phyloP scores from a whole-genome alignment of 2,797 vertebrate genomes.

The Emys orbicularis region DNA sequence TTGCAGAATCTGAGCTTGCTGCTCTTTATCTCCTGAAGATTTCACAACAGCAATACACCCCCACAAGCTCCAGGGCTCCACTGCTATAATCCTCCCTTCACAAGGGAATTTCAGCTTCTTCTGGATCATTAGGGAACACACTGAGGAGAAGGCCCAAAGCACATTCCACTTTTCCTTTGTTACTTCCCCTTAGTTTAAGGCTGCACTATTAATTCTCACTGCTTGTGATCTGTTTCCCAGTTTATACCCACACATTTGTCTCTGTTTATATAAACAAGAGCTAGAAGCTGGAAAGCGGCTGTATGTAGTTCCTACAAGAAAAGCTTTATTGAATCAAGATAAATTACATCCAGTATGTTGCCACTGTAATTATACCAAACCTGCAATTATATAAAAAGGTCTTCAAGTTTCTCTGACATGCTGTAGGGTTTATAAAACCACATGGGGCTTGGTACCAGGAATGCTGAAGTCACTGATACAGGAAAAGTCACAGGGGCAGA shows the following conservation, averaged over 20 bases:
- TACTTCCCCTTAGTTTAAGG: not conserved
- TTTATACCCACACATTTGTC: not conserved
- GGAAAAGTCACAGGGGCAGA: not conserved
- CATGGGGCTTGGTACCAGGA: not conserved
- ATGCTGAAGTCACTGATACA: fast-evolving
- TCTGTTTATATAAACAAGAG: not conserved
- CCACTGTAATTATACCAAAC: not conserved
- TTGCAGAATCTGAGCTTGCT: not conserved
- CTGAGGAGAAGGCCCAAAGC: not conserved
- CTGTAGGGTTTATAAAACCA: not conserved
- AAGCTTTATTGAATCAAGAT: not conserved
- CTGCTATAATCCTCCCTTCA: not conserved
- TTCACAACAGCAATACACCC: not conserved
- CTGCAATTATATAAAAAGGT: fast-evolving
- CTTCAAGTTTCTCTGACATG: not conserved
- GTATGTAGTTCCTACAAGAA: not conserved
- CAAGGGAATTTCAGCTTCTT: not conserved
- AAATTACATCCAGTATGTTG: not conserved
- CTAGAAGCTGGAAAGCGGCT: not conserved
- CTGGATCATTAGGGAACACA: not conserved
- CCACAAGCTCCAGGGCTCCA: not conserved
- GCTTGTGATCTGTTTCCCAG: not conserved
- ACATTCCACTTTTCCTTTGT: not conserved
- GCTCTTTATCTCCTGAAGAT: not conserved
- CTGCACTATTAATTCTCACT: not conserved